Conservation (phyloP, 2,113 vertebrate species). For the Corythornis madagascariensis region DNA sequence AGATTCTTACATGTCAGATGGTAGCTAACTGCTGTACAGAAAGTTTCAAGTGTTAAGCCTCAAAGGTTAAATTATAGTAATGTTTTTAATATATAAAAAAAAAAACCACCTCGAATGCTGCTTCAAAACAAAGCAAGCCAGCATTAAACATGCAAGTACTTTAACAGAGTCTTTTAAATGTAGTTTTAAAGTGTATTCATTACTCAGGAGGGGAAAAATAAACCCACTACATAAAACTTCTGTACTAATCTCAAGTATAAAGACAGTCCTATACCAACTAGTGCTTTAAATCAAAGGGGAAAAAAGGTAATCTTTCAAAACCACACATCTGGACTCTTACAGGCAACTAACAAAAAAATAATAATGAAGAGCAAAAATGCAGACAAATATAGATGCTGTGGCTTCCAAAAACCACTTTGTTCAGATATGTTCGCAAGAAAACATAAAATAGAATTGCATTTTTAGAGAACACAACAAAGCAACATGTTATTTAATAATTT, state of each 20-base stretch:
- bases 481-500: background rate
- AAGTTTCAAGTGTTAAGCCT: background rate
- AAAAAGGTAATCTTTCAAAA: background rate
- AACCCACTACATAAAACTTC: background rate
- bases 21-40: background rate
- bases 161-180: background rate
- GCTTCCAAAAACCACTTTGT: background rate
- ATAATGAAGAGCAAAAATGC: background rate
- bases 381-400: background rate
- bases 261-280: background rate
- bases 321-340: rapidly evolving
- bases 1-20: background rate
- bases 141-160: background rate
- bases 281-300: background rate
- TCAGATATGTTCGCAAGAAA: background rate
- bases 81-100: rapidly evolving
- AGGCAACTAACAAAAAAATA: background rate
- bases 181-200: background rate
- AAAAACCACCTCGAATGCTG: background rate
- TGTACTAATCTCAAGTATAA: background rate
- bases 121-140: background rate
- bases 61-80: background rate
- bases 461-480: background rate
- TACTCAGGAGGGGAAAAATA: background rate
- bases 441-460: background rate